These are phyloP conservation scores for Tetrax tetrax DNA, from an alignment of 2,113 vertebrate genomes.

Conservation along the genomic window DNA sequence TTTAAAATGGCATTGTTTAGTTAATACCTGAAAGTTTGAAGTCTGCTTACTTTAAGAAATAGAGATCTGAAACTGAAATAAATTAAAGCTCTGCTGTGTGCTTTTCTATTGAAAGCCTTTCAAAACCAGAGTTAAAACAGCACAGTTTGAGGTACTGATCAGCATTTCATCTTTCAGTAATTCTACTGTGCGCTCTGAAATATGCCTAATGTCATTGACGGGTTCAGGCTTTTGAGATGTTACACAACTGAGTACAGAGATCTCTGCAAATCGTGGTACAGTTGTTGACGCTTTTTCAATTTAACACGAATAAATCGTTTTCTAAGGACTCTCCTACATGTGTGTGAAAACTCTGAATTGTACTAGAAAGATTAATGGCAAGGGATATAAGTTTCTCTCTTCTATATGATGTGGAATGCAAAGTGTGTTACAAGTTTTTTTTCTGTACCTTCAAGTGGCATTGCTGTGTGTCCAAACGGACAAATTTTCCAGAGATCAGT, in stretches of 20 bases:
- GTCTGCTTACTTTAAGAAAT: background rate
- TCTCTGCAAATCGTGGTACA: background rate
- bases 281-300: background rate
- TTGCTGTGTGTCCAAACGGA: background rate
- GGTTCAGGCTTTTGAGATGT: background rate
- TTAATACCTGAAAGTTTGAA: background rate
- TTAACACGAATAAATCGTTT: background rate
- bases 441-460: background rate
- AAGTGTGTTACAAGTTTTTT: background rate
- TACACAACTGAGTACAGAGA: background rate
- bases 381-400: background rate
- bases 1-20: background rate
- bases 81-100: background rate
- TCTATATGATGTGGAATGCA: background rate
- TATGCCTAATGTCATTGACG: background rate
- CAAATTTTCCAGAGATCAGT: background rate
- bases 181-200: background rate
- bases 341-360: background rate
- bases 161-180: background rate
- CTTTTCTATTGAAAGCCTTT: background rate
- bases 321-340: background rate
- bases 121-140: background rate
- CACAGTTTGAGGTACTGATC: background rate
- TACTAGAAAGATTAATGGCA: background rate
- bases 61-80: background rate